A percentile compares a stretch with the other conserved stretches of the same genome.
phyloP scores from a whole-genome alignment of 2,797 vertebrate species.

The Chromis chromis region DNA sequence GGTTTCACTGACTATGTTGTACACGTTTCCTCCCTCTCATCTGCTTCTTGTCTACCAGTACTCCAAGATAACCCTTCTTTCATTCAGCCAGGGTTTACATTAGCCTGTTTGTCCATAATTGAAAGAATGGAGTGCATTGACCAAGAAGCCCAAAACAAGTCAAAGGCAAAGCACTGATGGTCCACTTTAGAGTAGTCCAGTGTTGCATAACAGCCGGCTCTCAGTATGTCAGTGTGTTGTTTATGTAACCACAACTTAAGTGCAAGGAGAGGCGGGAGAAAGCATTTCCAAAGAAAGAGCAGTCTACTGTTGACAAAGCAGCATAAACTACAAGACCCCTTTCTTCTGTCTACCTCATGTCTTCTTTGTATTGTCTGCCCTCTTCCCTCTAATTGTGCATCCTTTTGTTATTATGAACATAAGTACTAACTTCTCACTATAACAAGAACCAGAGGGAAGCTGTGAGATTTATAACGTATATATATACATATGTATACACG shows the following conservation, averaged over 20 bases:
- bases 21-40: neutral
- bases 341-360: neutral
- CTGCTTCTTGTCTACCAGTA: constrained; percentile 1
- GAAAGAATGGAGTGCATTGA: constrained; percentile 15
- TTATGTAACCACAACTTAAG: constrained; percentile 67
- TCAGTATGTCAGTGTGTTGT: constrained; percentile 57
- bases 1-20: constrained; percentile 22
- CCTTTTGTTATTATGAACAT: neutral
- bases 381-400: neutral
- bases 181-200: constrained; percentile 41
- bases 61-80: constrained; percentile 14
- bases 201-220: constrained; percentile 63
- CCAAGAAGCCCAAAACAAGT: constrained; percentile 43
- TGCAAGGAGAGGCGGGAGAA: constrained; percentile 40
- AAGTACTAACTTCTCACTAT: neutral
- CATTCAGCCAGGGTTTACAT: constrained; percentile 3
- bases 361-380: neutral
- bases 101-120: constrained; percentile 10
- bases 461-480: neutral
- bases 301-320: neutral
- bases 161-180: constrained; percentile 57
- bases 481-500: too few species aligned
- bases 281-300: constrained; percentile 16
- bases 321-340: neutral
- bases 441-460: neutral